phyloP scores from a whole-genome alignment of 2,113 vertebrate species.

The Malurus elegans region DNA sequence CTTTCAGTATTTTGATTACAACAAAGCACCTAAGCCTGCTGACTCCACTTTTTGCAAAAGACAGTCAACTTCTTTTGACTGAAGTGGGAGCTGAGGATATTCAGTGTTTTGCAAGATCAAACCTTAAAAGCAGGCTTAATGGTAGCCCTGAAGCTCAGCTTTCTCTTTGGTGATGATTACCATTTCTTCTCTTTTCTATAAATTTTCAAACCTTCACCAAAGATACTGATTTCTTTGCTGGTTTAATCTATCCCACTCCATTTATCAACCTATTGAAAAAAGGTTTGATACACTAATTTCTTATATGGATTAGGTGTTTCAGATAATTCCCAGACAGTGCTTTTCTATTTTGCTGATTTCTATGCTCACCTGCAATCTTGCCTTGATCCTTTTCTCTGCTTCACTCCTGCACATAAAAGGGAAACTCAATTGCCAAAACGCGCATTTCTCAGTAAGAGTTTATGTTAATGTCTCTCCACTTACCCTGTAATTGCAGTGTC shows the following conservation, averaged over 20 bases:
- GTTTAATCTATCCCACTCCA: not conserved
- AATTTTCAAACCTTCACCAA: not conserved
- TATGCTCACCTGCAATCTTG: slow-evolving; percentile 7
- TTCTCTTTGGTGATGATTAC: not conserved
- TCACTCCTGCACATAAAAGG: not conserved
- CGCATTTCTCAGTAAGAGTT: slow-evolving; percentile 55
- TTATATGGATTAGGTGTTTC: not conserved
- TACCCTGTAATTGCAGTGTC: slow-evolving; percentile 22
- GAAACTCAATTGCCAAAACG: not conserved
- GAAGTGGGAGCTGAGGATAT: not conserved
- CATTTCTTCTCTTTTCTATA: not conserved
- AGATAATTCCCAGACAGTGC: not conserved
- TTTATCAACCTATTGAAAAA: not conserved
- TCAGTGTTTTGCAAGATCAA: not conserved
- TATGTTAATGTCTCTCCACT: slow-evolving; percentile 35
- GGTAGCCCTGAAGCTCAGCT: not conserved
- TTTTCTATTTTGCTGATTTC: not conserved
- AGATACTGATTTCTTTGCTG: not conserved
- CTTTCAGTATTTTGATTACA: not conserved
- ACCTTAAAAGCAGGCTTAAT: not conserved
- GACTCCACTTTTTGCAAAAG: not conserved
- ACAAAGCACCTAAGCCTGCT: not conserved
- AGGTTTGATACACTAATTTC: not conserved
- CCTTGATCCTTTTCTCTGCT: slow-evolving; percentile 12
- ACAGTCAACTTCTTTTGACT: not conserved